Evolutionary conservation across 2,113 vertebrate species (phyloP).

Genomic region (Pterocles burchelli): DNA sequence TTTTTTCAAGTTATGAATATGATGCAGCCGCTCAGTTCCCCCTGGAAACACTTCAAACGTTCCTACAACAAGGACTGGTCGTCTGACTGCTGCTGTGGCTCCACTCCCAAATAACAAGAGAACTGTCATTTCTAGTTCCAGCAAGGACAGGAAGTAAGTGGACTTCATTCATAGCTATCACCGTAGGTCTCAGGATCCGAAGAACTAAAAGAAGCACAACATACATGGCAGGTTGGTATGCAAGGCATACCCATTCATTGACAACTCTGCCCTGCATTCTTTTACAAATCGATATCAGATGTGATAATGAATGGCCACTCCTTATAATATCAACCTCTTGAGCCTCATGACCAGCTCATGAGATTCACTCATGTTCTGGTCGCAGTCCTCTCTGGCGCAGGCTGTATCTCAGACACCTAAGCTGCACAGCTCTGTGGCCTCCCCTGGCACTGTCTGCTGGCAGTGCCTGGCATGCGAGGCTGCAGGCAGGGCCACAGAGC

Average conservation of each 20-base stretch:
- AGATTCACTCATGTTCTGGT: neutral
- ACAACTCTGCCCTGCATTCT: neutral
- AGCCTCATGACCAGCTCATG: neutral
- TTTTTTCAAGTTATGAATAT: neutral
- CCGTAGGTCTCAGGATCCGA: neutral
- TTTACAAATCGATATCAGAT: neutral
- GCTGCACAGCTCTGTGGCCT: fast-evolving
- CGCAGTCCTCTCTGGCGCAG: too few relatives aligned
- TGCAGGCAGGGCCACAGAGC: neutral
- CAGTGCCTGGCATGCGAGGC: neutral
- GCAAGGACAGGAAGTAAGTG: fast-evolving
- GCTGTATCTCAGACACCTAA: neutral
- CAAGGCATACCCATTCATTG: neutral
- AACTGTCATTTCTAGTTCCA: neutral
- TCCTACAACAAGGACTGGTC: neutral
- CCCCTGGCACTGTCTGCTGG: neutral
- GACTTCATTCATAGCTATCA: neutral
- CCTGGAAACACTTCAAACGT: neutral
- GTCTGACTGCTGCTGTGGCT: neutral
- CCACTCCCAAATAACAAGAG: neutral
- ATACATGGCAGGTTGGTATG: neutral
- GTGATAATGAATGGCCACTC: neutral
- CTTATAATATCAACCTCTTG: neutral
- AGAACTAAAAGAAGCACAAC: neutral
- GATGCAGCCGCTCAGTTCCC: neutral